phyloP scores from a whole-genome alignment of 2,888 invertebrate genomes.

The Gisinianus flammeolus region DNA sequence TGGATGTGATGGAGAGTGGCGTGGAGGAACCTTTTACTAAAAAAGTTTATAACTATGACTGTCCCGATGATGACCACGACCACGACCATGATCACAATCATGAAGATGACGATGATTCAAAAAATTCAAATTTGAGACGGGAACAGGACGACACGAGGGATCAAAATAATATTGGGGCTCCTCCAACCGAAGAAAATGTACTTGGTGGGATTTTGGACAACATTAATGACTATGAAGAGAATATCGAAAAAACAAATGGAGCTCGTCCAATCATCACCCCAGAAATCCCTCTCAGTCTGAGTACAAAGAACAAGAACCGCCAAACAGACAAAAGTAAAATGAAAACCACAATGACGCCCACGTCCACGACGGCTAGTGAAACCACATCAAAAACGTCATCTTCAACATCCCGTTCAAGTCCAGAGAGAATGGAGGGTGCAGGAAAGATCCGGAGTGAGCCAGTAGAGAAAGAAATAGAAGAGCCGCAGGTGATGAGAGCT shows the following conservation, averaged over 20 bases:
- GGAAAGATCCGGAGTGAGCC: neutral
- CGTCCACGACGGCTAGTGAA: no score
- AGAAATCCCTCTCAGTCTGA: no score
- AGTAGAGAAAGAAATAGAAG: slow-evolving; percentile 20
- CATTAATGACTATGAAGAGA: slow-evolving; percentile 34
- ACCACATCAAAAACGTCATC: slow-evolving; percentile 20
- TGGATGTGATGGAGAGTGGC: slow-evolving; percentile 56
- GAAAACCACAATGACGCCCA: neutral
- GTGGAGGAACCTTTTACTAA: slow-evolving; percentile 52
- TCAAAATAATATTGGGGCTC: neutral
- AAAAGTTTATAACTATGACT: slow-evolving; percentile 50
- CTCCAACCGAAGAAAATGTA: slow-evolving; percentile 4
- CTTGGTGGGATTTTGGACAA: slow-evolving; percentile 15
- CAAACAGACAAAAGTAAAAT: slow-evolving; percentile 22
- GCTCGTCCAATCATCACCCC: slow-evolving; percentile 12
- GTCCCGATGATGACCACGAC: slow-evolving; percentile 44
- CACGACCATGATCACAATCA: slow-evolving; percentile 34
- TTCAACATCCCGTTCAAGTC: neutral
- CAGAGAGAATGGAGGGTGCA: neutral
- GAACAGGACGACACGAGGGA: neutral
- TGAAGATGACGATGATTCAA: slow-evolving; percentile 31
- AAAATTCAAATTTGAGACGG: slow-evolving; percentile 21
- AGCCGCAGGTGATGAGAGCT: slow-evolving; percentile 21
- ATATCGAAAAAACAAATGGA: slow-evolving; percentile 27
- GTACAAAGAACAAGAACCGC: slow-evolving; percentile 38